A percentile compares a stretch with the other conserved stretches of the same genome.
Evolutionary conservation across 2,888 invertebrate genomes (phyloP).

Genomic region (Drepana falcataria): DNA sequence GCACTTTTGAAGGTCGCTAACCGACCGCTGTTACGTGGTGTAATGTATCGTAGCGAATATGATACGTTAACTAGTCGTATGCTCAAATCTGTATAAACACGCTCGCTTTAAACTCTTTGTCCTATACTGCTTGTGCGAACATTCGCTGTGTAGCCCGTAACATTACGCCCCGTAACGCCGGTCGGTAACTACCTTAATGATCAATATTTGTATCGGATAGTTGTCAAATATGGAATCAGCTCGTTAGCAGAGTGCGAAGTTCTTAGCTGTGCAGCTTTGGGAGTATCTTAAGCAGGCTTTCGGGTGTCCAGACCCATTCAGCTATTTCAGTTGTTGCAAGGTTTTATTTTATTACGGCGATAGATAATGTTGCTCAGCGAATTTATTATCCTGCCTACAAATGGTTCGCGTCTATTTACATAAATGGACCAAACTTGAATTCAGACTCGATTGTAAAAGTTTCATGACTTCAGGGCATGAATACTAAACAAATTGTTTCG

Average conservation of each 20-base stretch:
- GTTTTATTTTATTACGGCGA: slow-evolving; percentile 3
- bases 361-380: slow-evolving; percentile 1
- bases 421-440: slow-evolving; percentile 8
- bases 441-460: slow-evolving; percentile 13
- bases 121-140: too few species aligned
- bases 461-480: slow-evolving; percentile 6
- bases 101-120: too few species aligned
- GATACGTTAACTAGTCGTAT: too few species aligned
- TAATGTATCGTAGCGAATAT: too few species aligned
- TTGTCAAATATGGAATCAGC: neutral
- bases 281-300: slow-evolving; percentile 5
- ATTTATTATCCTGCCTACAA: slow-evolving; percentile 1
- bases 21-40: too few species aligned
- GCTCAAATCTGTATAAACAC: too few species aligned
- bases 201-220: neutral
- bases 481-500: slow-evolving; percentile 3
- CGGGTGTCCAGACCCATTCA: slow-evolving; percentile 4
- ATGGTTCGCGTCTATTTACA: slow-evolving; percentile 9
- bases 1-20: too few species aligned
- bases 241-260: neutral
- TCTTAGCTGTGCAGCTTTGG: neutral
- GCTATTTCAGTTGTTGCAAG: slow-evolving; percentile 1
- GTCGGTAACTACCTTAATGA: too few species aligned
- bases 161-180: too few species aligned
- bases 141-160: too few species aligned